Base-by-base conservation (phyloP, 64 coral and sea anemone genomes). In the Exaiptasia diaphana region DNA sequence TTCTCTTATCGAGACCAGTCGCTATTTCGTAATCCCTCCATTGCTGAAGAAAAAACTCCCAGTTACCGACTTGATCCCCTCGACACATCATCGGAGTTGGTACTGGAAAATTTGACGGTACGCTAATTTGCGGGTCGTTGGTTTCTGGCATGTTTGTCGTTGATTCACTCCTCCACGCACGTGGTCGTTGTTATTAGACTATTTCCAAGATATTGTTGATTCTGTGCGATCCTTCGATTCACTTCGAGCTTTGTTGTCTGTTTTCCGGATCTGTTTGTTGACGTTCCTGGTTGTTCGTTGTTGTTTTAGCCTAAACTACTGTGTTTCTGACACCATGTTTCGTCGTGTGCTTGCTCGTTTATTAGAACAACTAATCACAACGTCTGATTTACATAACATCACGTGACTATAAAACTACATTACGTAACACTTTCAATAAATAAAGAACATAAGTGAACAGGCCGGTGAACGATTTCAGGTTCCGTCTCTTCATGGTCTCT, bases 11-110 rank as follows among this genome's bases (percentile, higher is more conserved):
- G 41, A 82, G 64, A 64, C 78, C 61, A 28, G 59, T 82, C 18
- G 62, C 41, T 35, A 68, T 57, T 82, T 82, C 78, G 15, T 82
- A 82, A 41, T 82, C 78, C 22, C 28, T 31, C 61, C 78, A 82
- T 39, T 68, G 78, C 50, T 82, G 61, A 44, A 15, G 36, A 41
- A 80, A 82, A 31, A 68, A 82, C 25, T 78, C 75, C 75, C 75
- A 78, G 75, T 78, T 78, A 10, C 57, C 57, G 1, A 78, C 75
- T 59, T 22, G 35, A 61, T 78, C 75, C 5, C 75, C 50, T 22
- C 57, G 41, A 22, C 54, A 53, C 11, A 39, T 55, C 48, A 78
- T 78, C 33, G 75, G 75, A 1, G 75, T 58, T 11, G 75, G 75
- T 13, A 78, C 0, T 9, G 53, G 75, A 15, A 78, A 78, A 78